A percentile compares a stretch with the other conserved stretches of the same genome.
phyloP scores from a whole-genome alignment of 2,113 vertebrate species.

The Laticauda laticaudata region DNA sequence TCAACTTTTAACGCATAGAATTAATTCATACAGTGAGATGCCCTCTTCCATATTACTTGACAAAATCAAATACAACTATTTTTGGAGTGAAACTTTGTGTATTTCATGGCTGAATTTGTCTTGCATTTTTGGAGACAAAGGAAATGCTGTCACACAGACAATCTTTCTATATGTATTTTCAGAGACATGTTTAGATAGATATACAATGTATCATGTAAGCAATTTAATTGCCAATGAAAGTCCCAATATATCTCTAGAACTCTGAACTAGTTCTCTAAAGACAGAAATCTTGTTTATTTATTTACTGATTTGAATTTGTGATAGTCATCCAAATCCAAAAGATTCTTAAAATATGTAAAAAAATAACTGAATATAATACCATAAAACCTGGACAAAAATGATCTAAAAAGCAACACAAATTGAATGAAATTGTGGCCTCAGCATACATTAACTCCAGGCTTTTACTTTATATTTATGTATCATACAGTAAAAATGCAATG shows the following conservation, averaged over 20 bases:
- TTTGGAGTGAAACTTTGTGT: not conserved
- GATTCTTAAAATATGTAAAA: not conserved
- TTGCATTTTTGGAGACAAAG: not conserved
- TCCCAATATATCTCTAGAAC: not conserved
- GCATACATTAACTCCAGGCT: not conserved
- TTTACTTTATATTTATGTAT: not conserved
- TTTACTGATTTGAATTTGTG: not conserved
- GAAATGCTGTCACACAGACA: not conserved
- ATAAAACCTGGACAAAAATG: not conserved
- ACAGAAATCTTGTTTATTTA: not conserved
- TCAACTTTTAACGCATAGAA: not conserved
- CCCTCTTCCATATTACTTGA: not conserved
- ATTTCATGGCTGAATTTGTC: not conserved
- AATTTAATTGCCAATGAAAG: not conserved
- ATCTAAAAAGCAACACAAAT: not conserved
- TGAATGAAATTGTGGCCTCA: not conserved
- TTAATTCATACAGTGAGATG: not conserved
- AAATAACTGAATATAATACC: not conserved
- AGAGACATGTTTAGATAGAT: not conserved
- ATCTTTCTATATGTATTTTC: not conserved
- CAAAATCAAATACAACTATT: not conserved
- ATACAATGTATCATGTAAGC: not conserved
- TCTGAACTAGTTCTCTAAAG: not conserved
- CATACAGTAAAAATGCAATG: not conserved
- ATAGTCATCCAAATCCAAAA: not conserved